Conservation (phyloP, 2,888 invertebrate species). For the Agriopis marginaria region DNA sequence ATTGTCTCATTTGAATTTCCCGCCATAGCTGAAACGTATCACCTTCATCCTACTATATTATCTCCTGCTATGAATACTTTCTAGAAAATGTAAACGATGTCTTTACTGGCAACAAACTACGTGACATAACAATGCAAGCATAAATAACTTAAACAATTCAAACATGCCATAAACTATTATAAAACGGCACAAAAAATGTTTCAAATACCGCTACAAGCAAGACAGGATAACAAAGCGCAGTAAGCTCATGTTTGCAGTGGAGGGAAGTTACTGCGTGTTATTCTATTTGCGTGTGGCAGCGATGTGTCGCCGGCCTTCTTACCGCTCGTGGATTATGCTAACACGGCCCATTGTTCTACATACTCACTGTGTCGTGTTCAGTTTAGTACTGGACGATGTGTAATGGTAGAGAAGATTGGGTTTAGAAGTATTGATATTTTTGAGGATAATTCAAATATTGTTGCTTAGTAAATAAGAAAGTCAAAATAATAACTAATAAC, state of each 20-base stretch:
- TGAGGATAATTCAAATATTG: background rate
- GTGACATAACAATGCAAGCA: too few species aligned
- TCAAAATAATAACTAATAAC: too few species aligned
- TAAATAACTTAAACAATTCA: too few species aligned
- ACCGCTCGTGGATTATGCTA: constrained; percentile 40
- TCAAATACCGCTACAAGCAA: background rate
- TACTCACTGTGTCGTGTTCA: constrained; percentile 29
- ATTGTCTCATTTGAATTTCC: too few species aligned
- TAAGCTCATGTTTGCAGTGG: constrained; percentile 23
- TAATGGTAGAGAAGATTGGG: background rate
- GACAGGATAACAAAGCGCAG: constrained; percentile 19
- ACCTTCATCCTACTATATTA: too few species aligned
- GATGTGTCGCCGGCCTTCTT: constrained; percentile 34
- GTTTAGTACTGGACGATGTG: constrained; percentile 12
- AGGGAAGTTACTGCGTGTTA: constrained; percentile 23
- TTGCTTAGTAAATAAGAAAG: too few species aligned
- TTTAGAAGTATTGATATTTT: background rate
- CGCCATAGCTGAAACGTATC: too few species aligned
- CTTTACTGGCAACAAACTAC: too few species aligned
- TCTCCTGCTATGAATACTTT: too few species aligned
- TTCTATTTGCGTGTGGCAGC: constrained; percentile 24
- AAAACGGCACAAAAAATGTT: too few species aligned
- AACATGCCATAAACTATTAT: too few species aligned
- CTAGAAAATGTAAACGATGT: too few species aligned
- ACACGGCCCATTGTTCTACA: constrained; percentile 34